phyloP scores from a whole-genome alignment of 1,140 invertebrate species.

The Ylistrum balloti region DNA sequence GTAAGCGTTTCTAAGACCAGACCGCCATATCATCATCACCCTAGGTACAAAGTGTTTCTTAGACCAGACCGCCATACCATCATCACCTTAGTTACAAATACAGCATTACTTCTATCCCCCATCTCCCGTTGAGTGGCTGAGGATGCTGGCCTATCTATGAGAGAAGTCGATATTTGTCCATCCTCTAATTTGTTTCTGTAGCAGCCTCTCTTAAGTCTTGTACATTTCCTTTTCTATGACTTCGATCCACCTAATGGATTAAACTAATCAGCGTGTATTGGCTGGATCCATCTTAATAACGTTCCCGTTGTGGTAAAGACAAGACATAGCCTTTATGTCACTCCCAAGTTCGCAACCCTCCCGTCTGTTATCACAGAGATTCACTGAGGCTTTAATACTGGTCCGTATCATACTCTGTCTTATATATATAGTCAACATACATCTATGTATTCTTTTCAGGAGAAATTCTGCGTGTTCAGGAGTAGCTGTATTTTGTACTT shows the following conservation, averaged over 20 bases:
- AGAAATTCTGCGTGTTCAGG: not conserved
- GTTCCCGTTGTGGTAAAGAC: not conserved
- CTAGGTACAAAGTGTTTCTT: constrained; percentile 14
- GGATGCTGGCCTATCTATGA: not conserved
- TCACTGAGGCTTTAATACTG: not conserved
- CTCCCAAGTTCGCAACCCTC: not conserved
- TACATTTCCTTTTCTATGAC: constrained; percentile 31
- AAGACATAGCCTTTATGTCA: constrained; percentile 39
- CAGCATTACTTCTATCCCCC: not conserved
- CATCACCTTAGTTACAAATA: not conserved
- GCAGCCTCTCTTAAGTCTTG: not conserved
- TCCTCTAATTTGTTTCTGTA: constrained; percentile 39
- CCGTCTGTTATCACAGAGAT: not conserved
- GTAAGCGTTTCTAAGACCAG: constrained; percentile 4
- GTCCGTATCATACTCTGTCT: not conserved
- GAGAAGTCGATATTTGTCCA: not conserved
- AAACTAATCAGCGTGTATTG: not conserved
- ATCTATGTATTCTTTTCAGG: not conserved
- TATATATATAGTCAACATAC: not conserved
- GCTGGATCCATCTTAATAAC: constrained; percentile 26
- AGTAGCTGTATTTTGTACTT: not conserved
- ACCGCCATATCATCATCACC: not conserved
- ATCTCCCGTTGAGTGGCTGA: not conserved
- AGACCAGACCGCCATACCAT: not conserved
- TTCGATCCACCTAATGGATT: constrained; percentile 18